Percentiles rank a stretch among this genome's conserved stretches.
Conservation (phyloP, 2,113 vertebrate species). For the Saccopteryx bilineata region DNA sequence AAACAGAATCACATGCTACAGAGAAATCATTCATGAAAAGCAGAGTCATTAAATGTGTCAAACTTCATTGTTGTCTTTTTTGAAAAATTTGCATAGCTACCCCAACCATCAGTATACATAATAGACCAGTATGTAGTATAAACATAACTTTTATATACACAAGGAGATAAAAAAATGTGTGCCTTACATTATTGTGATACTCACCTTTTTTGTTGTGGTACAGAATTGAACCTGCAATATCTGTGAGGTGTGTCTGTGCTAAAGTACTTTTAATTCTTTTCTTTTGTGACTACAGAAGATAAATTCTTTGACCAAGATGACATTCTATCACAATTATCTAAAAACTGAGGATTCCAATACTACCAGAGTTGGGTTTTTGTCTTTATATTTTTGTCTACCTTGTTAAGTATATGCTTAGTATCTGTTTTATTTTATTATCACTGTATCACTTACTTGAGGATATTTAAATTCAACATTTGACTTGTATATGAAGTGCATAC, state of each 20-base stretch:
- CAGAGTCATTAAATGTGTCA: neutral
- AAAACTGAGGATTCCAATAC: neutral
- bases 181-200: neutral
- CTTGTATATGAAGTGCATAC: neutral
- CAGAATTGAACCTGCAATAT: neutral
- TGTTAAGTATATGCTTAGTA: neutral
- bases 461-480: neutral
- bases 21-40: neutral
- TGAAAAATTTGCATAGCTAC: neutral
- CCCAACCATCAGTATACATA: neutral
- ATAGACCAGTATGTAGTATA: neutral
- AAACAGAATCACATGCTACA: neutral
- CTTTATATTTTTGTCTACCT: neutral
- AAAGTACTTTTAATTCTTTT: neutral
- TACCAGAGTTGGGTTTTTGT: neutral
- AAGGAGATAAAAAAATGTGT: no score
- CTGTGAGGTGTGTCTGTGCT: neutral
- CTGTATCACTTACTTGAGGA: neutral
- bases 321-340: neutral
- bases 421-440: slow-evolving; percentile 18
- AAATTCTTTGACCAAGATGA: neutral
- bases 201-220: neutral
- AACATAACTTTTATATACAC: neutral
- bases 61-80: neutral
- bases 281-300: neutral